A percentile compares a stretch with the other conserved stretches of the same genome.
phyloP scores from a whole-genome alignment of 1,140 invertebrate species.

The Euschistus heros region DNA sequence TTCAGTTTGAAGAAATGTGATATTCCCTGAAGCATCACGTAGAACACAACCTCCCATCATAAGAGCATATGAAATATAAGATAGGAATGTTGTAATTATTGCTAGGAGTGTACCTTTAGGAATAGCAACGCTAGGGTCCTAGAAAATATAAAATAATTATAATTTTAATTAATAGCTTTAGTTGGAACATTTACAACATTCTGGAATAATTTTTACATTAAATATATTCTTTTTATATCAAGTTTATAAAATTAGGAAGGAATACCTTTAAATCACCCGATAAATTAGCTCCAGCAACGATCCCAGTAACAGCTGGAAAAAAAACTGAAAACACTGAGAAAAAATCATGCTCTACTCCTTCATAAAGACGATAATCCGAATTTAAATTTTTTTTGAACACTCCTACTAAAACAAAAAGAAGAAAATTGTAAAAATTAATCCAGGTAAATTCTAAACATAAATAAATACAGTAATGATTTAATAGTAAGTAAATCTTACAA shows the following conservation, averaged over 20 bases:
- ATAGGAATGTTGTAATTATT: conserved; percentile 42
- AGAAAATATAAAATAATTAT: conserved; percentile 15
- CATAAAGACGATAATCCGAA: conserved; percentile 32
- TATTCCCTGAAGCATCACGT: conserved; percentile 37
- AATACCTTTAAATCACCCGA: conserved; percentile 44
- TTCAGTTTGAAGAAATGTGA: conserved; percentile 27
- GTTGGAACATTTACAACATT: not conserved
- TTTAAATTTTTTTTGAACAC: conserved; percentile 33
- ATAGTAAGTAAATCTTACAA: conserved; percentile 44
- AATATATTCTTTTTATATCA: too few species aligned
- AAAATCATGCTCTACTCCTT: conserved; percentile 35
- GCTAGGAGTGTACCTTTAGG: conserved; percentile 48
- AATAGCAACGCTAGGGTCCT: conserved; percentile 40
- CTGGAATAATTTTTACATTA: too few species aligned
- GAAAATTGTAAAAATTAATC: not conserved
- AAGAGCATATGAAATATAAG: conserved; percentile 42
- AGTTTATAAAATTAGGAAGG: not conserved
- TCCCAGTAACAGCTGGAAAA: conserved; percentile 37
- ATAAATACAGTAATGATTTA: not conserved
- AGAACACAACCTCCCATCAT: conserved; percentile 39
- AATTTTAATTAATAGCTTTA: not conserved
- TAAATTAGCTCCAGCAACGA: conserved; percentile 50
- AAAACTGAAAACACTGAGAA: conserved; percentile 36
- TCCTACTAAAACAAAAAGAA: conserved; percentile 30
- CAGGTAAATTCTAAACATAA: not conserved